Evolutionary conservation across 37 sponge, comb jelly and placozoan genomes (phyloP), one percentile per base, ranked within the genome.

Genomic region (Oopsacas minuta): DNA sequence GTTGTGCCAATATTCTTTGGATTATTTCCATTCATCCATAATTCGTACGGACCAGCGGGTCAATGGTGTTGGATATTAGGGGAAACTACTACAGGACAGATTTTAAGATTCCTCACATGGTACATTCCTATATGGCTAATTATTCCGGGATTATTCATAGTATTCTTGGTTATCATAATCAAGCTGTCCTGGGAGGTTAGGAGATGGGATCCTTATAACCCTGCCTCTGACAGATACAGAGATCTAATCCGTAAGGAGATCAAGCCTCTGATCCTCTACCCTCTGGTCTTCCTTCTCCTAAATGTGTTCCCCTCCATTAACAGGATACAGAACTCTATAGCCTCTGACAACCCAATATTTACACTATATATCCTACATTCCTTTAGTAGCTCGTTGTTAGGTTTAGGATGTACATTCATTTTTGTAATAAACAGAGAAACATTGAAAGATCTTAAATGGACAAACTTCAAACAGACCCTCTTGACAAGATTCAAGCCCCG

Each of bases 61-160:
- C 85, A 87, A 0, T 91, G 91, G 91, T 91, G 91, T 84, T 91
- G 91, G 91, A 91, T 91, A 32, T 36, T 39, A 25, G 46, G 38
- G 10, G 32, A 75, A 0, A 81, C 87, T 5, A n/a, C n/a, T n/a
- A n/a, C n/a, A n/a, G 91, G 91, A 0, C 0, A 37, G 32, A 22
- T 23, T 49, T 36, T 87, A 36, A 39, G 53, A 37, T 83, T 81
- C 52, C 28, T 39, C 1, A 51, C 88, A 35, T 89, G 87, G 89
- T 91, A 87, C 82, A 81, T 87, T 8, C 91, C 89, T 0, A 23
- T 82, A 36, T 83, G 69, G 49, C 0, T 49, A 1, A 36, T 83
- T 28, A 36, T 89, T 0, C 37, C 86, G 20, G 22, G 35, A 1
- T 5, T 87, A 28, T 34, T 89, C 30, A 32, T 90, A 0, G 7